phyloP scores from a whole-genome alignment of 2,113 vertebrate species.

The Eulemur rufifrons region DNA sequence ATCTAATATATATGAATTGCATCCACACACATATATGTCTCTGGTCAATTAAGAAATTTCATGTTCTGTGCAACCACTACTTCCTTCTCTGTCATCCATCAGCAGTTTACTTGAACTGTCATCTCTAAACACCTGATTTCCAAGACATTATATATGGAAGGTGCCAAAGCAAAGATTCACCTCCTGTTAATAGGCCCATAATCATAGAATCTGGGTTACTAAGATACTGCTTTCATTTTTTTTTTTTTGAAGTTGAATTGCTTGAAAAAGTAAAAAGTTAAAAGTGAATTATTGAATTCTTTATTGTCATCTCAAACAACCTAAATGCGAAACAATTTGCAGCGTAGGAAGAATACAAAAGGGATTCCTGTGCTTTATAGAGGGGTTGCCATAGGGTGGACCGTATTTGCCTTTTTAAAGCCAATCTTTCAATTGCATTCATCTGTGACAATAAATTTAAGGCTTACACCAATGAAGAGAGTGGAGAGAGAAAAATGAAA shows the following conservation, averaged over 20 bases:
- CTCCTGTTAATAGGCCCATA: not conserved
- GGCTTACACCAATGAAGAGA: not conserved
- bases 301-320: not conserved
- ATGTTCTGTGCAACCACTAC: not conserved
- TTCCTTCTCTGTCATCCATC: not conserved
- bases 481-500: slow-evolving; percentile 44
- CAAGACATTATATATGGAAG: not conserved
- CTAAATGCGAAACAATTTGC: not conserved
- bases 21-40: not conserved
- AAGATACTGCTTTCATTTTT: not conserved
- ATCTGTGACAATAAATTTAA: slow-evolving; percentile 52
- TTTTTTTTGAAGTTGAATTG: not conserved
- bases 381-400: not conserved
- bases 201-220: not conserved
- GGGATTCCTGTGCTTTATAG: not conserved
- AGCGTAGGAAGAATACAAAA: not conserved
- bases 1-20: not conserved
- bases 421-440: slow-evolving; percentile 40
- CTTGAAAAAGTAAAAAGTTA: not conserved
- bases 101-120: not conserved
- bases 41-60: not conserved
- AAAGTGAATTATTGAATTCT: not conserved
- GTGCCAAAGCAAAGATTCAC: not conserved
- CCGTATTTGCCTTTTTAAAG: slow-evolving; percentile 34
- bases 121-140: not conserved